Percentiles rank a stretch among this genome's conserved stretches.
Evolutionary conservation across 2,113 vertebrate species (phyloP).

Genomic region (Centropristis striata): DNA sequence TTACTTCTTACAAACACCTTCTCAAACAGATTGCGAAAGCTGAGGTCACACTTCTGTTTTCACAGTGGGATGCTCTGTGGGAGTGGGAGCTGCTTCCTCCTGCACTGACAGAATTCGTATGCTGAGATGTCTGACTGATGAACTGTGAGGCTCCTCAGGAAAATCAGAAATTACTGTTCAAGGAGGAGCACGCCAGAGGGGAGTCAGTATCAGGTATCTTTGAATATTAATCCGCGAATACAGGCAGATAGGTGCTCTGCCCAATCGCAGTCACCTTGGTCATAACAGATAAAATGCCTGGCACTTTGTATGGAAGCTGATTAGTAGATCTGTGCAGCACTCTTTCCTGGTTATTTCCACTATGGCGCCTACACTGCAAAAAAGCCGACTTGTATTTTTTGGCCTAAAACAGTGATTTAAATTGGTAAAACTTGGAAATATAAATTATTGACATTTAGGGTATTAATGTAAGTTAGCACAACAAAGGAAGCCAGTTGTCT

Average conservation of each 20-base stretch:
- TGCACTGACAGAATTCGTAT: conserved; percentile 9
- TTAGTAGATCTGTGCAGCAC: background rate
- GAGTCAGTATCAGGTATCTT: conserved; percentile 25
- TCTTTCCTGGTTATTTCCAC: background rate
- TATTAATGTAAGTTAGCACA: too few relatives aligned
- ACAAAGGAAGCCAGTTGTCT: too few relatives aligned
- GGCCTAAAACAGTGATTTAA: too few relatives aligned
- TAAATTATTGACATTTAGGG: too few relatives aligned
- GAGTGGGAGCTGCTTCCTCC: conserved; percentile 26
- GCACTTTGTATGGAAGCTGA: conserved; percentile 10
- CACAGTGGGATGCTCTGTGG: conserved; percentile 7
- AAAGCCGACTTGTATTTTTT: too few relatives aligned
- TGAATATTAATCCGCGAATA: conserved; percentile 39
- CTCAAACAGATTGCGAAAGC: conserved; percentile 3
- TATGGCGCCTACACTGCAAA: background rate
- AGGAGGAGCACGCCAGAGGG: conserved; percentile 27
- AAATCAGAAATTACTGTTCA: conserved; percentile 44
- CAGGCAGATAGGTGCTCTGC: conserved; percentile 9
- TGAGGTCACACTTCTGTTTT: conserved; percentile 43
- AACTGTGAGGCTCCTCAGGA: conserved; percentile 40
- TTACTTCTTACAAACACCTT: conserved; percentile 31
- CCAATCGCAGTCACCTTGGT: conserved; percentile 26
- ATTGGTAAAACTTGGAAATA: too few relatives aligned
- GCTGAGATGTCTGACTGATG: conserved; percentile 39
- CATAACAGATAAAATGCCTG: conserved; percentile 3